phyloP scores from a whole-genome alignment of 2,113 vertebrate species.

The Ictidomys tridecemlineatus region DNA sequence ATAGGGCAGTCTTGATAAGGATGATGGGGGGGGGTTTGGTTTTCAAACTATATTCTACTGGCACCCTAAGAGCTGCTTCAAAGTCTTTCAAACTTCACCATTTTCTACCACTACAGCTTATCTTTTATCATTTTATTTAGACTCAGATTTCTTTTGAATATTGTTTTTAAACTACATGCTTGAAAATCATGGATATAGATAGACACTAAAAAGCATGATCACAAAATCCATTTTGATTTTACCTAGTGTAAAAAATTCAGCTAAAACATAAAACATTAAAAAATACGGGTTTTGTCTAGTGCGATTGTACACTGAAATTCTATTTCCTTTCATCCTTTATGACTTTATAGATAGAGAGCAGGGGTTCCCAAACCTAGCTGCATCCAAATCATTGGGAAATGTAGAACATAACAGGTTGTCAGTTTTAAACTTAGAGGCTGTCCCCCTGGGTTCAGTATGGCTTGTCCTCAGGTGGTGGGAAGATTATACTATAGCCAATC shows the following conservation, averaged over 20 bases:
- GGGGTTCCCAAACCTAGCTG: background rate
- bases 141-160: constrained; percentile 13
- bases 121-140: background rate
- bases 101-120: background rate
- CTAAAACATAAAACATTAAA: background rate
- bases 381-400: background rate
- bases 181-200: background rate
- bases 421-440: background rate
- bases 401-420: background rate
- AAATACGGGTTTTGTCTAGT: background rate
- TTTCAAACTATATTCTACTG: background rate
- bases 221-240: background rate
- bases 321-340: constrained; percentile 13
- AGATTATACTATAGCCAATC: background rate
- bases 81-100: background rate
- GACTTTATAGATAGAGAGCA: background rate
- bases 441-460: background rate
- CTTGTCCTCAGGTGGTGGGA: background rate
- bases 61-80: background rate
- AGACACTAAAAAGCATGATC: background rate
- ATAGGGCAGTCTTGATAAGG: fast-evolving
- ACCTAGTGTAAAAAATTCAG: background rate
- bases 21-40: background rate
- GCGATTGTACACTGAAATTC: background rate
- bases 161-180: background rate